Evolutionary conservation across 2,888 invertebrate species (phyloP), one percentile per base, ranked within the genome.

Genomic region (Watsonalla cultraria): DNA sequence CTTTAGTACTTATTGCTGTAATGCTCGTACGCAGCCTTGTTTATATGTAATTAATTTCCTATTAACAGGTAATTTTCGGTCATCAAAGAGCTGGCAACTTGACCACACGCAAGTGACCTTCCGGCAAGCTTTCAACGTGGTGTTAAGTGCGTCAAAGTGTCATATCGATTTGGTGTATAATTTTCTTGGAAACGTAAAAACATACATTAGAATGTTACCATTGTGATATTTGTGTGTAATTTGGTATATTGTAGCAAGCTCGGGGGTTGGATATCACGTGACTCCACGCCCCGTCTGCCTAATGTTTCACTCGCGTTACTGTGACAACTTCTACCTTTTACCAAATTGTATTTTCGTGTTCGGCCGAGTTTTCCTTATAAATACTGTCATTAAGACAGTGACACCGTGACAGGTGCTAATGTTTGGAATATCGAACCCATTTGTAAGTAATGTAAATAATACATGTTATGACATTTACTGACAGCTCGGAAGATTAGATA

Each of bases 311-410:
- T 87, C 82, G 82, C 86, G 84, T 87, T 88, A 80, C 86, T 80
- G 79, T 84, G 86, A 87, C 87, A 87, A 87, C 84, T 85, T 85
- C 78, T 81, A 82, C 87, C 85, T 87, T 87, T 82, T 80, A 86
- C 87, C 84, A 88, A 90, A 90, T 90, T 89, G 90, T 90, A 83
- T 90, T 90, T 88, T 88, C 90, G 83, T 90, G 90, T 90, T 87
- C 83, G 72, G 74, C 76, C 78, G 86, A 89, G 82, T 87, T 90
- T 89, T 89, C 87, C 88, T 89, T 89, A 89, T 89, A 90, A 90
- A 90, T 87, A 89, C 87, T 87, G 86, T 90, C 87, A 90, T 90
- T 90, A 90, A 86, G 85, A 84, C 82, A 83, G 80, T 76, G 78
- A 79, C 82, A 77, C 74, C 65, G 77, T 81, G 90, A 87, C 90